Evolutionary conservation across 2,888 invertebrate species (phyloP).

Genomic region (Nymphalis urticae): DNA sequence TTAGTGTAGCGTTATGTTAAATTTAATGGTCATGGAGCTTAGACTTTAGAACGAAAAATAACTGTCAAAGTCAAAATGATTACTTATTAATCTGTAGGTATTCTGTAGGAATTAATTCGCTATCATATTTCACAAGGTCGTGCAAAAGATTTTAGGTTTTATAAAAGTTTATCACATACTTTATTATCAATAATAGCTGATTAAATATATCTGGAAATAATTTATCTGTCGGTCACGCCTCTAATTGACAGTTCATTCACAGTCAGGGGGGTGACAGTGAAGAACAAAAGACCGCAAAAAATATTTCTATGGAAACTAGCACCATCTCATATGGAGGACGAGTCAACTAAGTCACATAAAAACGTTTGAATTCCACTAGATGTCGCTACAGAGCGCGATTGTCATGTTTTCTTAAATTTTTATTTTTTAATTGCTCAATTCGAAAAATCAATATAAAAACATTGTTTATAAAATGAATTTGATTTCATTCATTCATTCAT

Average conservation of each 20-base stretch:
- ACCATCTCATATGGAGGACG: no score
- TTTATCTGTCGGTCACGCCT: slow-evolving; percentile 56
- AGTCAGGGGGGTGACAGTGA: no score
- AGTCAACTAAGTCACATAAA: no score
- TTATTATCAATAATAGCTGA: not conserved
- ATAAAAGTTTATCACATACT: not conserved
- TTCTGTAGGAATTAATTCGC: slow-evolving; percentile 6
- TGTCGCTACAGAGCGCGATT: no score
- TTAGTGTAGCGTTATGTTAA: not conserved
- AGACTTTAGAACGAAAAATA: slow-evolving; percentile 3
- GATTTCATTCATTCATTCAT: no score
- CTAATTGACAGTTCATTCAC: slow-evolving; percentile 45
- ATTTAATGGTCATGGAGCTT: not conserved
- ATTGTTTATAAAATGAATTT: no score
- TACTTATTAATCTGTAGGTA: not conserved
- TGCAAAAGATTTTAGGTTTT: slow-evolving; percentile 1
- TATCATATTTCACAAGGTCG: slow-evolving; percentile 17
- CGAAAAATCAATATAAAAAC: no score
- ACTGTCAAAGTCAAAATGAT: slow-evolving; percentile 20
- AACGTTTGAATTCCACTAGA: no score
- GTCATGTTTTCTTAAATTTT: no score
- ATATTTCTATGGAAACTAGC: no score
- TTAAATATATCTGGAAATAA: slow-evolving; percentile 6
- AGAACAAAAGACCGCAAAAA: no score
- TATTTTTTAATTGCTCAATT: no score